phyloP scores from a whole-genome alignment of 1,140 invertebrate species.

The Hetaerina americana region DNA sequence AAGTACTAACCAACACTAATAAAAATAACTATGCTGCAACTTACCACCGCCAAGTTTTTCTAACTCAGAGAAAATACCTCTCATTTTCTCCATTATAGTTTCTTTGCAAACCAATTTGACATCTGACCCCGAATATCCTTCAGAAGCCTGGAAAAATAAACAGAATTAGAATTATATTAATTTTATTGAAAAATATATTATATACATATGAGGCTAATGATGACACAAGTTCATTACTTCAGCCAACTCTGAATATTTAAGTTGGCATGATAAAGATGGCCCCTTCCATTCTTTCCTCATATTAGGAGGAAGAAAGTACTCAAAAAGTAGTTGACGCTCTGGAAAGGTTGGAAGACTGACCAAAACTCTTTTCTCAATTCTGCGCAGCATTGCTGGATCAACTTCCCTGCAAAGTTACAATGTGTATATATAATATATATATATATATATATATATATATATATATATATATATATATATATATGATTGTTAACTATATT shows the following conservation, averaged over 20 bases:
- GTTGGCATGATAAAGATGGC: slow-evolving; percentile 26
- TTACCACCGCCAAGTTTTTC: slow-evolving; percentile 15
- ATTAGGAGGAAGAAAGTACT: slow-evolving; percentile 30
- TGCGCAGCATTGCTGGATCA: slow-evolving; percentile 71
- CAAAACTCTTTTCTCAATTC: slow-evolving; percentile 78
- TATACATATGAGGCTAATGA: neutral
- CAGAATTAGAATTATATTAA: slow-evolving; percentile 1
- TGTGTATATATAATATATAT: too few species aligned
- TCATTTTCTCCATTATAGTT: slow-evolving; percentile 49
- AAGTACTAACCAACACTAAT: neutral
- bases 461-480: too few species aligned
- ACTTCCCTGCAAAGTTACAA: slow-evolving; percentile 50
- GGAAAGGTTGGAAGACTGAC: slow-evolving; percentile 57
- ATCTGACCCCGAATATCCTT: slow-evolving; percentile 77
- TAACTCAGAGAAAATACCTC: slow-evolving; percentile 20
- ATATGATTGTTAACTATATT: too few species aligned
- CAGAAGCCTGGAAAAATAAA: slow-evolving; percentile 38
- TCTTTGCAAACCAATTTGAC: slow-evolving; percentile 82
- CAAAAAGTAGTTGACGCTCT: slow-evolving; percentile 52
- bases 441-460: too few species aligned
- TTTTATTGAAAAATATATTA: neutral
- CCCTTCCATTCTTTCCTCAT: neutral
- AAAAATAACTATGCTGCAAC: neutral
- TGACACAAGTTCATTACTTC: slow-evolving; percentile 14
- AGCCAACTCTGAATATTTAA: slow-evolving; percentile 43